Evolutionary conservation across 2,797 vertebrate species (phyloP), one percentile per base, ranked within the genome.

Genomic region (Epinephelus malabaricus): DNA sequence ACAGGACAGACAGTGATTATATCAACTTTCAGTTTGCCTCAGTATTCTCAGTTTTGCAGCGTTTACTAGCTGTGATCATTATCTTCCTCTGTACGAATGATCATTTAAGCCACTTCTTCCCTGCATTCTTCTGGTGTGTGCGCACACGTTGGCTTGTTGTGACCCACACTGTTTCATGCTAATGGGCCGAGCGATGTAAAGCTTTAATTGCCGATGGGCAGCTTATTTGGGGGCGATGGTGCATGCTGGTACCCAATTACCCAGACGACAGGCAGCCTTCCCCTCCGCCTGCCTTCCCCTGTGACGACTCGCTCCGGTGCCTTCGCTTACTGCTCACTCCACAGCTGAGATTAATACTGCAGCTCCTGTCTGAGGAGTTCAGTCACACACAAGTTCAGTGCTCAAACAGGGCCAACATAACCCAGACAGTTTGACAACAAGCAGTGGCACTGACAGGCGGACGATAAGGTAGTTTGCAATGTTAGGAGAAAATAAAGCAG

Each of bases 231-330:
- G 60, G 64, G 68, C 14, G 53, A 64, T 58, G 76, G 73, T 25
- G 79, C 65, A 6, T 87, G 61, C 61, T 64, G 21, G 73, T 64
- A 51, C 61, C 62, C 69, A 70, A 68, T 82, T 55, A 64, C 45
- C 9, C 64, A 38, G 11, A 73, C 75, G 78, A 78, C 58, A 74
- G 34, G 53, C 65, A 17, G 51, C 43, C 8, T 62, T 63, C 55
- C 21, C 15, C 19, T 53, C 17, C 5, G 47, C 54, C 25, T 40
- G 40, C 14, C 8, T 43, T 3, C 67, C 23, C 45, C 68, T 38
- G 59, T n/a, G 51, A 53, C 19, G 19, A 38, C 49, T 67, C 43
- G 30, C 75, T 63, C 43, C 13, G 0, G 2, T 45, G 59, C 69
- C 27, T 25, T 23, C 3, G 18, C 69, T 55, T 53, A 8, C n/a